Base-by-base conservation (phyloP, 2,888 invertebrate species). In the Encarsia formosa region DNA sequence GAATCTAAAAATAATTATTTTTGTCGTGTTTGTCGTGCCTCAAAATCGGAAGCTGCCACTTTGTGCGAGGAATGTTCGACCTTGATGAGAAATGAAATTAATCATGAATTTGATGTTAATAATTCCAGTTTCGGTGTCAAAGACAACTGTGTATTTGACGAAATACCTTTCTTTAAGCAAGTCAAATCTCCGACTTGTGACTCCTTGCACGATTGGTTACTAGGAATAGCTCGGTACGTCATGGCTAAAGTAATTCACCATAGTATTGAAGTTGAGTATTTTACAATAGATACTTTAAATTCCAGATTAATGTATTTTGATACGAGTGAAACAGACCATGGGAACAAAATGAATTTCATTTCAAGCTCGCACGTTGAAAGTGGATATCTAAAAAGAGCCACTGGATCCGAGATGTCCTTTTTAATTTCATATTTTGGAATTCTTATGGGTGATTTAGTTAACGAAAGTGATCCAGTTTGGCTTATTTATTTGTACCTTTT, bases 191-290 rank as follows among this genome's bases (percentile, higher is more conserved):
- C 59, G 11, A 56, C 57, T 13, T 64, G 62, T 58, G 69, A 68
- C 51, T 56, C 66, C 15, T 65, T 67, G 64, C 69, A 69, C 42
- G 66, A 69, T 51, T 38, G 65, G 19, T 60, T 50, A 52, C 60
- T 65, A 47, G 64, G 66, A 18, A 49, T 66, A 22, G 56, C 56
- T 43, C 46, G 65, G 40, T 65, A 67, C 57, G 66, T 60, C 29
- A 63, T 67, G 63, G 58, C 61, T 4, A 42, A 55, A 34, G 62
- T 68, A 16, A 63, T 67, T 20, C 26, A 55, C 26, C 40, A 57
- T 29, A 58, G 62, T 11, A 54, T 48, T 6, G 16, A 42, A 32
- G 3, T 23, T 16, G 43, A 52, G 18, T 65, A 48, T 46, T 59
- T 62, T 42, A 49, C 47, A 16, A 43, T 61, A 16, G 54, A 58